Percentiles rank a stretch among this genome's conserved stretches.
These are phyloP conservation scores for Acromyrmex charruanus DNA, from an alignment of 1,140 invertebrate genomes.

Conservation along the genomic window DNA sequence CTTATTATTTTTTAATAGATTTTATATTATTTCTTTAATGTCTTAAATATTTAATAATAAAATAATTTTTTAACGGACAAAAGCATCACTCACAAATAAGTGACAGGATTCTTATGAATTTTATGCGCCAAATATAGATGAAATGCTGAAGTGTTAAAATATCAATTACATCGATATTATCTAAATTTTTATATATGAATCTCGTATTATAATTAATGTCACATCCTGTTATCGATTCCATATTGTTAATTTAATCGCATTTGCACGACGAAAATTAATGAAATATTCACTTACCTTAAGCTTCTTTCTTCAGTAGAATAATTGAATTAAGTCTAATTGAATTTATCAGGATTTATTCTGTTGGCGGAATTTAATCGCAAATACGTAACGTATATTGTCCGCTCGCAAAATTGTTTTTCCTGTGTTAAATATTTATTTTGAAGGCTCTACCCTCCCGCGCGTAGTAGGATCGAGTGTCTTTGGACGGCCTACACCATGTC, in stretches of 20 bases:
- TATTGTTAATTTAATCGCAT: background rate
- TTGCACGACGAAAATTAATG: slow-evolving; percentile 16
- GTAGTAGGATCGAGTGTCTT: slow-evolving; percentile 55
- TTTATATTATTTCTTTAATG: too few species aligned
- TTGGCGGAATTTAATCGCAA: slow-evolving; percentile 6
- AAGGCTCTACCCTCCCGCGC: background rate
- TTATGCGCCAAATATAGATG: too few species aligned
- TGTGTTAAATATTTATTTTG: slow-evolving; percentile 28
- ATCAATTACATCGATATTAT: background rate
- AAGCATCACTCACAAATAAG: too few species aligned
- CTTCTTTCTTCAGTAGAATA: background rate
- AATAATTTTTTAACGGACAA: too few species aligned
- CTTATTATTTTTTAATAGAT: too few species aligned
- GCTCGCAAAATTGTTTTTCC: slow-evolving; percentile 8
- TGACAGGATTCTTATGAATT: too few species aligned
- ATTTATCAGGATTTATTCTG: slow-evolving; percentile 18
- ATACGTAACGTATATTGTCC: background rate
- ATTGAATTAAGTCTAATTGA: background rate
- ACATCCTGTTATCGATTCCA: background rate
- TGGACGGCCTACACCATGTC: slow-evolving; percentile 7
- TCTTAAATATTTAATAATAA: too few species aligned
- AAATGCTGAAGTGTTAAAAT: background rate
- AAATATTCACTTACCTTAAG: slow-evolving; percentile 35
- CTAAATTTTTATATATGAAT: background rate
- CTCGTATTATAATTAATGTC: background rate